A percentile compares a stretch with the other conserved stretches of the same genome.
Conservation (phyloP, 30 jellyfish, hydroid and myxozoan species). For the Aurelia sp. region DNA sequence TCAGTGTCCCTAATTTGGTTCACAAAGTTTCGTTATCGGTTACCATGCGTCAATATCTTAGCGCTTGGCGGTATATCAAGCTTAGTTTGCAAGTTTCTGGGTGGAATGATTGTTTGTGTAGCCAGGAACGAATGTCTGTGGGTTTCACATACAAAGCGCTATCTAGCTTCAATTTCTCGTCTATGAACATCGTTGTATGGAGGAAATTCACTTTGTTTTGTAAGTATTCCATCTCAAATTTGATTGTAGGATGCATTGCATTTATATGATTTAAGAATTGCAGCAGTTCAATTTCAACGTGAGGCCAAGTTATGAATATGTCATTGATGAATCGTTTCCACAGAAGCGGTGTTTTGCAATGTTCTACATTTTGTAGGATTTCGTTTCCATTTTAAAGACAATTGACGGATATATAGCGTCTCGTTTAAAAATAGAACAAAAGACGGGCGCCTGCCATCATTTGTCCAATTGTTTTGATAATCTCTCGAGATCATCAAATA, state of each 20-base stretch:
- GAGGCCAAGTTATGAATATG: not conserved
- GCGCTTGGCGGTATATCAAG: not conserved
- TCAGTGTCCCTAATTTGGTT: no score
- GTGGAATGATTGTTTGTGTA: not conserved
- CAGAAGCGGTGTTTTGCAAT: not conserved
- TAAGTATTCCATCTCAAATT: not conserved
- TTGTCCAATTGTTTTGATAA: no score
- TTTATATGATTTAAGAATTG: not conserved
- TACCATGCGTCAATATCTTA: not conserved
- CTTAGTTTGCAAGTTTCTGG: not conserved
- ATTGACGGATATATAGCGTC: no score
- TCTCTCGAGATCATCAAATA: no score
- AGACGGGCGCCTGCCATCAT: no score
- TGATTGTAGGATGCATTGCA: not conserved
- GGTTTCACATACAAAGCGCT: not conserved
- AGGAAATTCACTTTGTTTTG: constrained; percentile 4
- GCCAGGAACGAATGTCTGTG: not conserved
- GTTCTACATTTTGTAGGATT: no score
- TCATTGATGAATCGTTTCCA: not conserved
- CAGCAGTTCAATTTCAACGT: not conserved
- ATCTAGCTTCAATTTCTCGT: not conserved
- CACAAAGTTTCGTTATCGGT: not conserved
- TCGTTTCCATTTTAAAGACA: no score
- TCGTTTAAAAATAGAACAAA: no score
- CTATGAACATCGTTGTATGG: not conserved